A percentile compares a stretch with the other conserved stretches of the same genome.
phyloP scores from a whole-genome alignment of 2,113 vertebrate genomes.

The Isurus oxyrinchus region DNA sequence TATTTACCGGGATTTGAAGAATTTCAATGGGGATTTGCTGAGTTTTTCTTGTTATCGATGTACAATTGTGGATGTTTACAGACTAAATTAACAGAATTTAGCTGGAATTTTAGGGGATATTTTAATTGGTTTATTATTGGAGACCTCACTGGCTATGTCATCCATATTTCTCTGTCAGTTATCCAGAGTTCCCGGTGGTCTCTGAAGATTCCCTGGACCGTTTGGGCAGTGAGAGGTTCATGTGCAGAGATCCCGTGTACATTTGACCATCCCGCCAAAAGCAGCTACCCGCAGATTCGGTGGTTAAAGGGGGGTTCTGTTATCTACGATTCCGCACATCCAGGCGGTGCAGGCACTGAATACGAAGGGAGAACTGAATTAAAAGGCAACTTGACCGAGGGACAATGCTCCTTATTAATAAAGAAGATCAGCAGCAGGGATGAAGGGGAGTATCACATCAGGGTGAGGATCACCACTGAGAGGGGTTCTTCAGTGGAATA shows the following conservation, averaged over 20 bases:
- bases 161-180: not conserved
- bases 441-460: not conserved
- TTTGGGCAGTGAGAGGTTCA: not conserved
- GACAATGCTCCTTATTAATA: not conserved
- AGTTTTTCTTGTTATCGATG: not conserved
- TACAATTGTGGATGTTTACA: not conserved
- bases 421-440: not conserved
- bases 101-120: not conserved
- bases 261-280: not conserved
- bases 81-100: not conserved
- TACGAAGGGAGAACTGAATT: not conserved
- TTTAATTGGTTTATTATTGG: not conserved
- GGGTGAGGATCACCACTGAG: not conserved
- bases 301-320: not conserved
- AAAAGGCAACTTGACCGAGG: not conserved
- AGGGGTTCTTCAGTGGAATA: rapidly evolving
- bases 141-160: not conserved
- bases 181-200: not conserved
- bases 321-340: not conserved
- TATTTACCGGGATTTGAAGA: not conserved
- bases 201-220: not conserved
- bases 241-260: not conserved
- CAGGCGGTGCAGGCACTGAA: too few relatives aligned
- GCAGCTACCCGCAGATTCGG: not conserved
- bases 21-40: not conserved